phyloP scores from a whole-genome alignment of 2,113 vertebrate species.

The Tautogolabrus adspersus region DNA sequence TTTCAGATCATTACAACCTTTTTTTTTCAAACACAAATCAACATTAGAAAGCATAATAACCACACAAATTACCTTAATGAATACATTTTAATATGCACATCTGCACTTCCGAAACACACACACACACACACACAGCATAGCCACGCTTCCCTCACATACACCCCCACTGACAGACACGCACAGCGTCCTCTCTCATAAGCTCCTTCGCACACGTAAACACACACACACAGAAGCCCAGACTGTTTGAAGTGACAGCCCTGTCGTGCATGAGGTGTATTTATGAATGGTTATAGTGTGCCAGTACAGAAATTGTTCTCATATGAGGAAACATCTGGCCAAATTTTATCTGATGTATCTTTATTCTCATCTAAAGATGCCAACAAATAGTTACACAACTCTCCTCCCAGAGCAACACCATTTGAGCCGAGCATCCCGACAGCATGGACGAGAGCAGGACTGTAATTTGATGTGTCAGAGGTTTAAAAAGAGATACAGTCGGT shows the following conservation, averaged over 20 bases:
- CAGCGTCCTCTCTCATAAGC: background rate
- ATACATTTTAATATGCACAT: background rate
- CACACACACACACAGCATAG: background rate
- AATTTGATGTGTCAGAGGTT: background rate
- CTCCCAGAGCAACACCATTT: conserved; percentile 20
- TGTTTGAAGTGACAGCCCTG: conserved; percentile 49
- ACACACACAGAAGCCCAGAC: conserved; percentile 10
- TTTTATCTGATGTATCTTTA: conserved; percentile 61
- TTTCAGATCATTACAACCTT: no score
- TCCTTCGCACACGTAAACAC: background rate
- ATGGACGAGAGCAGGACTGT: background rate
- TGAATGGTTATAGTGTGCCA: conserved; percentile 59
- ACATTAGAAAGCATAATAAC: background rate
- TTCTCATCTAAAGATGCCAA: conserved; percentile 64
- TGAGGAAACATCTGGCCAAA: conserved; percentile 65
- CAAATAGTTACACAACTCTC: conserved; percentile 49
- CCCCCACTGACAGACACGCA: background rate
- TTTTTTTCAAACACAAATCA: no score
- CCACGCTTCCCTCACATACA: background rate
- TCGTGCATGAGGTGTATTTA: conserved; percentile 62
- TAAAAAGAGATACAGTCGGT: background rate
- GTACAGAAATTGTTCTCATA: conserved; percentile 66
- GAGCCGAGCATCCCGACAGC: conserved; percentile 1
- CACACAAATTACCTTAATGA: background rate
- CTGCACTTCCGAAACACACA: background rate